Evolutionary conservation across 1,140 invertebrate genomes (phyloP).

Genomic region (Drosophila nikananu): DNA sequence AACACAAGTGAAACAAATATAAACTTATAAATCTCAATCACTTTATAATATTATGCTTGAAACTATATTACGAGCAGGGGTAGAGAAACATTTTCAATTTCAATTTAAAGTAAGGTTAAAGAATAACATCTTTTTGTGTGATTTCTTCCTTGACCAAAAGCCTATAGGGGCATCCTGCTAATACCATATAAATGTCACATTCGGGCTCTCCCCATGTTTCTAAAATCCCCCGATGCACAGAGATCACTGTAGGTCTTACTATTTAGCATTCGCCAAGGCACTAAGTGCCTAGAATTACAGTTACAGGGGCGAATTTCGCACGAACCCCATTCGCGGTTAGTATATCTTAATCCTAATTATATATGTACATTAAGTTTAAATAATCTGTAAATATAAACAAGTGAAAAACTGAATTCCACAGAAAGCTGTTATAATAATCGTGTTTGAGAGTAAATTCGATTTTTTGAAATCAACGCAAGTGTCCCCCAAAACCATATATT

Average conservation of each 20-base stretch:
- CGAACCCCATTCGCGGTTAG: background rate
- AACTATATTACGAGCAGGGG: background rate
- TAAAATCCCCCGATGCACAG: background rate
- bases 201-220: background rate
- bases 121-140: background rate
- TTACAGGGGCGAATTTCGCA: background rate
- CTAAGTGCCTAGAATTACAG: slow-evolving; percentile 4
- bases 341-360: background rate
- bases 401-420: slow-evolving; percentile 25
- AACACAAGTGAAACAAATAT: background rate
- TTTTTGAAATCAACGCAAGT: slow-evolving; percentile 22
- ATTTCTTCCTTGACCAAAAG: background rate
- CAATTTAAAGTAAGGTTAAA: background rate
- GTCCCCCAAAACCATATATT: background rate
- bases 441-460: slow-evolving; percentile 24
- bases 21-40: background rate
- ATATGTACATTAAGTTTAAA: background rate
- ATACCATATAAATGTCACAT: background rate
- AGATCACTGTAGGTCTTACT: background rate
- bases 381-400: slow-evolving; percentile 19
- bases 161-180: background rate
- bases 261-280: slow-evolving; percentile 12
- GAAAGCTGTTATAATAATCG: slow-evolving; percentile 23
- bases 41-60: background rate
- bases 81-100: background rate